Base-by-base conservation (phyloP, 2,797 vertebrate genomes). In the Alosa sapidissima region DNA sequence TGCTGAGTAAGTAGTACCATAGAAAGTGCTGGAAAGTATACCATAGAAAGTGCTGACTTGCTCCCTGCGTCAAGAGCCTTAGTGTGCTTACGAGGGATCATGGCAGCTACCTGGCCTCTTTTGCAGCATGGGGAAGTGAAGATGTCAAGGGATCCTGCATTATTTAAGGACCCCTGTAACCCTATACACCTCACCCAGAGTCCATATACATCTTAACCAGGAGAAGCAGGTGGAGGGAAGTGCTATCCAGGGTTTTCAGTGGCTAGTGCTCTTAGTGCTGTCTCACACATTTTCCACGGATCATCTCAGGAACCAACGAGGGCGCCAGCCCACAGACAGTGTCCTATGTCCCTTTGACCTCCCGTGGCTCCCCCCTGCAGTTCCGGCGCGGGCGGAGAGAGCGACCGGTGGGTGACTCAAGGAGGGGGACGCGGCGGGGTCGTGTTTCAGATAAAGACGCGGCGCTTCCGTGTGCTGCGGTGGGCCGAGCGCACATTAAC, bases 91-190 rank as follows among this genome's bases (percentile, higher is more conserved):
- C 13, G 36, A 78, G 3, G 36, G 68, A 41, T 19, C n/a, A 11
- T 41, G 68, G 72, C 72, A 47, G 36, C 72, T 19, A 47, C 41
- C 62, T 36, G 41, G 13, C 83, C 24, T 55, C 16, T n/a, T 28
- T 36, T 75, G 54, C 84, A 51, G 28, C 51, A 49, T 24, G n/a
- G 36, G 81, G 84, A 81, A 16, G 84, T 81, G 52, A 68, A 82
- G 62, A 82, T 49, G 62, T 83, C 6, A 8, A 84, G 84, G 49
- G 60, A 85, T 81, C 49, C 68, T 87, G 85, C 86, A 89, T 89
- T 89, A 89, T 86, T 88, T 84, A 88, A 84, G 28, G 49, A 5
- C 21, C 85, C 60, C 68, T 52, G 88, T 88, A 88, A 89, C 75
- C 81, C 62, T 84, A 89, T 82, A 87, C n/a, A 85, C 49, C 82